Conservation (phyloP, 2,113 vertebrate species). For the Halichoerus grypus region DNA sequence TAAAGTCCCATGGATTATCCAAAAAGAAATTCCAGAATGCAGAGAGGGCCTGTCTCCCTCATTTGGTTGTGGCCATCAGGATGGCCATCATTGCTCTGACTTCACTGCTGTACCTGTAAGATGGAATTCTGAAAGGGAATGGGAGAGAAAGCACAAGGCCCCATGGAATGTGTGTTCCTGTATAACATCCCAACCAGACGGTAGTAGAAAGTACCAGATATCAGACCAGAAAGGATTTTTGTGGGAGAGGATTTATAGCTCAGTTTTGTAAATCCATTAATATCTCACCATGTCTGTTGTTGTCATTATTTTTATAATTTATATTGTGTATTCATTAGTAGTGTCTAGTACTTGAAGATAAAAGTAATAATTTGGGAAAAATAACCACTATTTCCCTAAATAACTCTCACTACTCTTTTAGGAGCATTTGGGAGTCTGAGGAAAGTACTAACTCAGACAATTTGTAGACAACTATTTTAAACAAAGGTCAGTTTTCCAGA, state of each 20-base stretch:
- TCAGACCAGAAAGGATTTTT: conserved; percentile 1
- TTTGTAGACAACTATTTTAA: neutral
- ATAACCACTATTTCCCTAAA: conserved; percentile 38
- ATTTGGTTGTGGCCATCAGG: conserved; percentile 9
- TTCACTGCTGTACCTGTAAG: conserved; percentile 19
- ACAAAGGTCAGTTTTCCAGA: neutral
- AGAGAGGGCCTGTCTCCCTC: neutral
- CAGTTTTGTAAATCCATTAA: conserved; percentile 36
- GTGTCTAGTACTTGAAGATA: conserved; percentile 31
- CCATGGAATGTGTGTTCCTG: neutral
- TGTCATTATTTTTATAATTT: conserved; percentile 17
- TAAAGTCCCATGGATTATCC: neutral
- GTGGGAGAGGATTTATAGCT: neutral
- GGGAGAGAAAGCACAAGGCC: neutral
- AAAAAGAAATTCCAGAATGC: conserved; percentile 44
- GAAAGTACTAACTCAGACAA: conserved; percentile 3
- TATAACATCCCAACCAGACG: neutral
- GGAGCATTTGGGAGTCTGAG: conserved; percentile 23
- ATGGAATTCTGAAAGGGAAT: conserved; percentile 24
- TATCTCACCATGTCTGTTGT: neutral
- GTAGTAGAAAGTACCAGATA: neutral
- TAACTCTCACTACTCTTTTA: conserved; percentile 1
- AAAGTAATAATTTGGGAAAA: conserved; percentile 51
- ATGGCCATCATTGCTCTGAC: neutral
- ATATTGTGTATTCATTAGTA: neutral